These are phyloP conservation scores for Porites divaricata DNA, from an alignment of 92 coral and sea anemone genomes.

Conservation along the genomic window DNA sequence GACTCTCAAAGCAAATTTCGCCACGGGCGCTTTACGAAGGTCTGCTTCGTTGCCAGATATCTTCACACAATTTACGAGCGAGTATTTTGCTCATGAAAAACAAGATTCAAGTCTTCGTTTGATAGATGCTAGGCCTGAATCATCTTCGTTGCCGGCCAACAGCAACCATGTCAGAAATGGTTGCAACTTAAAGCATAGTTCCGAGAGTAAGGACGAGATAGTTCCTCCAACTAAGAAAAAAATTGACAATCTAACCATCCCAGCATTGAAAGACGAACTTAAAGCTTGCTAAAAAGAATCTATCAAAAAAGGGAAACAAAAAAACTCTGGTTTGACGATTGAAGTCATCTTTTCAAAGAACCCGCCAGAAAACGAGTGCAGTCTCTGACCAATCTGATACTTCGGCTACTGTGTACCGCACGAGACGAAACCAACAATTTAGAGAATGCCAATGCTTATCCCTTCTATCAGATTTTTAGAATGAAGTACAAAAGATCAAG, in stretches of 20 bases:
- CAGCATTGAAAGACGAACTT: constrained; percentile 40
- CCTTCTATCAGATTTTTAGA: neutral
- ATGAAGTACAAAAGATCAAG: neutral
- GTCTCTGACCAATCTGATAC: constrained; percentile 30
- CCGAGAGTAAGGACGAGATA: constrained; percentile 27
- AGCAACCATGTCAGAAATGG: constrained; percentile 8
- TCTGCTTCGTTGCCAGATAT: constrained; percentile 17
- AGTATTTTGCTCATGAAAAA: constrained; percentile 15
- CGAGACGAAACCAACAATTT: constrained; percentile 24
- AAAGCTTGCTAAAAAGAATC: constrained; percentile 36
- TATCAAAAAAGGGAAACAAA: constrained; percentile 23
- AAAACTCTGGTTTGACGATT: constrained; percentile 28
- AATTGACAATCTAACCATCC: constrained; percentile 20
- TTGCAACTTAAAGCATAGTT: constrained; percentile 5
- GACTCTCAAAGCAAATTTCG: constrained; percentile 29
- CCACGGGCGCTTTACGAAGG: constrained; percentile 2
- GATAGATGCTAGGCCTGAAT: constrained; percentile 19
- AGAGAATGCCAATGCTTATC: constrained; percentile 32
- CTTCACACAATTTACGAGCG: constrained; percentile 21
- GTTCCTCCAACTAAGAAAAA: constrained; percentile 36
- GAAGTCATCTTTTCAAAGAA: constrained; percentile 20
- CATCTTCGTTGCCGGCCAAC: constrained; percentile 30
- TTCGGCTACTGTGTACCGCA: constrained; percentile 17
- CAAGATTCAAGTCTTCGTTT: constrained; percentile 19
- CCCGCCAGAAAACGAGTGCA: neutral